A percentile compares a stretch with the other conserved stretches of the same genome.
Evolutionary conservation across 2,888 invertebrate species (phyloP).

Genomic region (Odontothrips loti): DNA sequence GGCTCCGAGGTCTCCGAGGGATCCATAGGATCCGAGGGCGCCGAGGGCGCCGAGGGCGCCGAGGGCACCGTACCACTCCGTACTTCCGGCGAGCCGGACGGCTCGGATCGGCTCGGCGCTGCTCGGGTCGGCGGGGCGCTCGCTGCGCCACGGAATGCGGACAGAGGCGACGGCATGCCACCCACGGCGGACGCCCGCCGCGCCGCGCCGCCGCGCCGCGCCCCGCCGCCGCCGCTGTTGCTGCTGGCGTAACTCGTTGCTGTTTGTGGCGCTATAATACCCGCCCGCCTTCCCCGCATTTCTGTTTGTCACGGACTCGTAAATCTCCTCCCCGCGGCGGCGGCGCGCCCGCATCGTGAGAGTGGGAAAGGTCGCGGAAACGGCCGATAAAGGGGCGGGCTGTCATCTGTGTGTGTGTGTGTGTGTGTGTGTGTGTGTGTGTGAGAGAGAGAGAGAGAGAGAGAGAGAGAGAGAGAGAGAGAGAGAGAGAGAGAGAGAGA

Average conservation of each 20-base stretch:
- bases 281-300: neutral
- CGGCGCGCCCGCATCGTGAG: neutral
- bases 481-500: neutral
- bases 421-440: neutral
- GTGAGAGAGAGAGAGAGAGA: neutral
- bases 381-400: neutral
- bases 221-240: neutral
- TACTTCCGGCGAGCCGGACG: too few species aligned
- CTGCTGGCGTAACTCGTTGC: too few species aligned
- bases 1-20: too few species aligned
- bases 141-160: too few species aligned
- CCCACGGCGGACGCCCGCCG: neutral
- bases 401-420: neutral
- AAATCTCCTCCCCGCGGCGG: neutral
- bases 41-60: too few species aligned
- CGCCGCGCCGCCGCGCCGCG: neutral
- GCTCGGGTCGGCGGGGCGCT: too few species aligned
- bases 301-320: neutral
- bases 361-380: constrained; percentile 15
- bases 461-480: neutral
- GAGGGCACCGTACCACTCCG: too few species aligned
- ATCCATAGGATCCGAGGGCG: too few species aligned
- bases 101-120: too few species aligned
- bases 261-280: too few species aligned
- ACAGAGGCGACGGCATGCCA: neutral